Base-by-base conservation (phyloP, 2,113 vertebrate species). In the Albula glossodonta region DNA sequence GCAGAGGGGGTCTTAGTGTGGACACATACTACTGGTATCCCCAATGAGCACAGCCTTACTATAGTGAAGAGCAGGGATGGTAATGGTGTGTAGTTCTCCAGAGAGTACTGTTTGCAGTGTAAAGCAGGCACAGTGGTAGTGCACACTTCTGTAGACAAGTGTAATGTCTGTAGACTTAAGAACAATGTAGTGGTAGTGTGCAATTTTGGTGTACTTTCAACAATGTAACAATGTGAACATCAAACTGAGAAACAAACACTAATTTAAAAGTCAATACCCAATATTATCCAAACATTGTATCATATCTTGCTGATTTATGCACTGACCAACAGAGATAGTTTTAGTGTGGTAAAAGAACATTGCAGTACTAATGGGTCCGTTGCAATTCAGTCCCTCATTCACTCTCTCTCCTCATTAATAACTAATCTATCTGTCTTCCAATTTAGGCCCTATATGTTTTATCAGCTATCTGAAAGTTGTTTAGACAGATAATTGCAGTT, bases 391-490 rank as follows among this genome's bases (percentile, higher is more conserved):
- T 66, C 70, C 70, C 22, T 74, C 22, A 10, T 31, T 74, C n/a
- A 22, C 22, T 74, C 70, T 74, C 25, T 8, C 22, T 31, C 70
- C 9, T 74, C 70, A 74, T 74, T 74, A 74, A 74, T 74, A 74
- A 74, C 70, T 11, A 25, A 70, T 74, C 10, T 74, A 31, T 74
- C 7, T 74, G 22, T 25, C n/a, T n/a, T 74, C n/a, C n/a, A 74
- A 74, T 74, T 74, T 74, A 31, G n/a, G 9, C 25, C n/a, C n/a
- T 31, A 10, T n/a, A 70, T 8, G n/a, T 70, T 70, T 70, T n/a
- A 70, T 70, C 70, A 74, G 70, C 70, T 25, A 74, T 74, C n/a
- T 74, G 70, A 74, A 74, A 3, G n/a, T 70, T 70, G 63, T n/a
- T 70, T 25, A 70, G 63, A 12, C 60, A 70, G n/a, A n/a, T 74